Conservation (phyloP, 2,113 vertebrate species). For the Microcebus jonahi region DNA sequence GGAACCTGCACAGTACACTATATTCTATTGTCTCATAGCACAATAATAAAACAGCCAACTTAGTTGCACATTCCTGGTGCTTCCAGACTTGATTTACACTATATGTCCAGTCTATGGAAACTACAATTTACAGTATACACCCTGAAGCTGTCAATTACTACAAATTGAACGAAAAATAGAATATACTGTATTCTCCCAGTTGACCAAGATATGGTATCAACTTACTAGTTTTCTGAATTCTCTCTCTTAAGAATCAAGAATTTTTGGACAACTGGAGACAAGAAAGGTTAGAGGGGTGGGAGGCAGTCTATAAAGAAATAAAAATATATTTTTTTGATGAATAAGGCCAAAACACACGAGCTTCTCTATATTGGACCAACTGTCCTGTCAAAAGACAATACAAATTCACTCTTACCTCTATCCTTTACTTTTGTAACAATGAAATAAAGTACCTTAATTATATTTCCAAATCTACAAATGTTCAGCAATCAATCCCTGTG, state of each 20-base stretch:
- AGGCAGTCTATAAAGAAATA: neutral
- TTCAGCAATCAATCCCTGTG: neutral
- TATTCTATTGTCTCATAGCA: neutral
- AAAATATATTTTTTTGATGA: neutral
- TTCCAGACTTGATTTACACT: neutral
- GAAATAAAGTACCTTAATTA: neutral
- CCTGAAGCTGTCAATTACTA: neutral
- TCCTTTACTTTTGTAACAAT: neutral
- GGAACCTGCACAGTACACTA: neutral
- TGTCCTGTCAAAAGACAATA: neutral
- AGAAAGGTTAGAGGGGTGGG: neutral
- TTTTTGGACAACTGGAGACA: neutral
- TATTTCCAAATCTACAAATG: neutral
- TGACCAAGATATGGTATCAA: neutral
- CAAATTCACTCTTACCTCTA: neutral
- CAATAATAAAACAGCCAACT: neutral
- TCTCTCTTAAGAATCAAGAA: neutral
- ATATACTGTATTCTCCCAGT: neutral
- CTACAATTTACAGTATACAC: neutral
- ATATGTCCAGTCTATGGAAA: neutral
- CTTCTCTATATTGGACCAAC: neutral
- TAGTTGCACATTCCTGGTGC: neutral
- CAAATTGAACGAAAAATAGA: neutral
- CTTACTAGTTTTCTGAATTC: neutral
- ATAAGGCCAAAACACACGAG: neutral